Base-by-base conservation (phyloP, 2,888 invertebrate species). In the Cerceris rybyensis region DNA sequence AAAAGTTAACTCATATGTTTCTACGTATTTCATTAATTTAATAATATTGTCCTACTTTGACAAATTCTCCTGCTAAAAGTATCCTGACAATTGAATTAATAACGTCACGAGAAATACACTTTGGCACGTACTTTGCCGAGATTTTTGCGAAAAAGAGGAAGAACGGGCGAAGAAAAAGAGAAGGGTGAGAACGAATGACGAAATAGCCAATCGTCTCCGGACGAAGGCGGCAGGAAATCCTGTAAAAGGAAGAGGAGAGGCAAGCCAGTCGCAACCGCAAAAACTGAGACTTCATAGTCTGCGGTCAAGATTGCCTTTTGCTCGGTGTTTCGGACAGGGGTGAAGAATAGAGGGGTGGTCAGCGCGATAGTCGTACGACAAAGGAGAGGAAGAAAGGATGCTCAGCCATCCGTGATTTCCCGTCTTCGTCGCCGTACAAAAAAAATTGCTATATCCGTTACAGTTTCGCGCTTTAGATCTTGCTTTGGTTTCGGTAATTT, bases 351-450 rank as follows among this genome's bases (percentile, higher is more conserved):
- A 72, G 72, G 85, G 81, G 71, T 69, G 70, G 54, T 28, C 59
- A 66, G 60, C 41, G 52, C 61, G 82, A 69, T 69, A 75, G 68
- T 73, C 59, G 4, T 14, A 43, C 60, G 71, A 76, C 81, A 76
- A 78, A 78, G 70, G 80, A 78, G 63, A 71, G 71, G 77, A 77
- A 81, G 68, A 75, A 70, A 61, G 87, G 88, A 88, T 87, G 87
- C 78, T 72, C 87, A 88, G 54, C 87, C 82, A 86, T 75, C 85
- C 87, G 84, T 90, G 85, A 85, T 86, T 88, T 88, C 84, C 85
- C 82, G 81, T 77, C 79, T 78, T 73, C 43, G 64, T 67, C 57
- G 65, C 71, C 72, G 52, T 54, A 17, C 49, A 9, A 50, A 39
- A 39, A 63, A 59, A 74, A 17, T 55, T 13, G 46, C 52, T 71